Evolutionary conservation across 2,113 vertebrate genomes (phyloP).

Genomic region (Anolis sagrei): DNA sequence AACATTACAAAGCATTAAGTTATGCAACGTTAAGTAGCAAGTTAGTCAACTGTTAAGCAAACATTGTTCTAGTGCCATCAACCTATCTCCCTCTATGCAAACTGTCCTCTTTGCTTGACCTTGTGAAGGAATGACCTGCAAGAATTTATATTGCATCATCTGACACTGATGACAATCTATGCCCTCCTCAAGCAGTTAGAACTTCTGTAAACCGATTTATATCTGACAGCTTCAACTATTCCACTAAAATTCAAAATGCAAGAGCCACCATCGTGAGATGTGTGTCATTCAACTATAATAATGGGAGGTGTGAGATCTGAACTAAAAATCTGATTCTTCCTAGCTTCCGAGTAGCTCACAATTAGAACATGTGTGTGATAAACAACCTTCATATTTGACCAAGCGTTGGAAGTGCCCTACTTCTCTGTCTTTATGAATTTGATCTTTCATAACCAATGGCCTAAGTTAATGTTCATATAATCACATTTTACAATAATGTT

Average conservation of each 20-base stretch:
- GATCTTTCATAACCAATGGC: background rate
- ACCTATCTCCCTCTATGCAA: background rate
- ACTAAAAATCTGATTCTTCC: background rate
- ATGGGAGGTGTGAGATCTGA: background rate
- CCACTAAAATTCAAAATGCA: background rate
- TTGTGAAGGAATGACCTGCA: conserved; percentile 10
- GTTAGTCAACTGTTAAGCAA: background rate
- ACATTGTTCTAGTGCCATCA: background rate
- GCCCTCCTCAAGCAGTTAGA: background rate
- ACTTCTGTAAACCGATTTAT: background rate
- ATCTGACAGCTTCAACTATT: background rate
- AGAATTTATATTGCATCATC: background rate
- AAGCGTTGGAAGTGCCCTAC: background rate
- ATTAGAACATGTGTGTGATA: background rate
- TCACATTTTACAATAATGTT: background rate
- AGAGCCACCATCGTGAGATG: background rate
- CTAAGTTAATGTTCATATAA: background rate
- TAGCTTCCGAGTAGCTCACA: background rate
- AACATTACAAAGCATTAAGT: background rate
- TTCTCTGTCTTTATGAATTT: background rate
- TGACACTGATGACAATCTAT: background rate
- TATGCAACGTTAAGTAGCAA: background rate
- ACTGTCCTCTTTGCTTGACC: background rate
- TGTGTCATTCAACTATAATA: background rate
- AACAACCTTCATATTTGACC: background rate